Evolutionary conservation across 2,113 vertebrate species (phyloP).

Genomic region (Setophaga coronata): DNA sequence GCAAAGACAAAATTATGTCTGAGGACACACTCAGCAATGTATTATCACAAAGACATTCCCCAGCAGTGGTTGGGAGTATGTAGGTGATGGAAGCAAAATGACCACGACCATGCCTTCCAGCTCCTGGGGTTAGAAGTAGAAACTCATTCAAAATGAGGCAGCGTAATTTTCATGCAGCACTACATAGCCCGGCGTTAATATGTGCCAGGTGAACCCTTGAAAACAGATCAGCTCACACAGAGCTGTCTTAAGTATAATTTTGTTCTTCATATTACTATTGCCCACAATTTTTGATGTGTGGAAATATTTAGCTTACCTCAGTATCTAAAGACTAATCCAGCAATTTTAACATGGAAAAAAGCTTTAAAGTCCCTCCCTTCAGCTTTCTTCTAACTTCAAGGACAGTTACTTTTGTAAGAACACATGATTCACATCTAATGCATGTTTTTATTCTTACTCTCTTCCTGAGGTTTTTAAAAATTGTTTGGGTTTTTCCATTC

Average conservation of each 20-base stretch:
- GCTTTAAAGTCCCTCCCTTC: background rate
- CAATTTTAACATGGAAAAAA: background rate
- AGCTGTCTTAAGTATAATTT: background rate
- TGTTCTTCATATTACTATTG: background rate
- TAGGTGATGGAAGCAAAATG: background rate
- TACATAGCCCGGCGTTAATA: background rate
- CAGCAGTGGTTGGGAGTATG: background rate
- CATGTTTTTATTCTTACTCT: background rate
- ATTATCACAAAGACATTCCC: background rate
- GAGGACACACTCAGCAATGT: background rate
- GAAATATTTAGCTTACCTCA: background rate
- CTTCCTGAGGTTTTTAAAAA: background rate
- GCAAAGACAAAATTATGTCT: fast-evolving
- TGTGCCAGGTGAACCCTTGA: background rate
- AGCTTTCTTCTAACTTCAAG: background rate
- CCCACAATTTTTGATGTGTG: background rate
- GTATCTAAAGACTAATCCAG: background rate
- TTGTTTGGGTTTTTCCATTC: background rate
- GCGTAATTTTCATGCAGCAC: background rate
- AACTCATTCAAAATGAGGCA: background rate
- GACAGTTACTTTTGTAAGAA: background rate
- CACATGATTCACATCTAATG: background rate
- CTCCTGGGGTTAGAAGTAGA: background rate
- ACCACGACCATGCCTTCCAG: background rate
- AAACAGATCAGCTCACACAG: background rate